Evolutionary conservation across 2,888 invertebrate genomes (phyloP), one percentile per base, ranked within the genome.

Genomic region (Synanthedon vespiformis): DNA sequence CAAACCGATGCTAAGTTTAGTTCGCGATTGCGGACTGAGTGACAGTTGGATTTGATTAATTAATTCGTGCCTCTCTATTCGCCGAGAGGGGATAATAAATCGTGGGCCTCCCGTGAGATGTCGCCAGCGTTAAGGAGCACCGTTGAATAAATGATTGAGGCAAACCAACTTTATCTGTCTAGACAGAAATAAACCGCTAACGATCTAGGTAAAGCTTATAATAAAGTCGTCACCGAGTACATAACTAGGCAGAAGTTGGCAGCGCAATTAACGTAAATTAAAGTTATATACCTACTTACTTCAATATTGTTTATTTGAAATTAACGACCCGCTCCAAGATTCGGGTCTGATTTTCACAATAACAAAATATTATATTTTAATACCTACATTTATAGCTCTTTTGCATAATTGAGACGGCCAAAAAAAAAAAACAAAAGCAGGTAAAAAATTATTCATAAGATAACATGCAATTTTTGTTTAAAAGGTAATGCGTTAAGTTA

Each of bases 1-100:
- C 61, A 62, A 63, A 67, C 60, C 58, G 47, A 59, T 62, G 73
- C 79, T 78, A 80, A 75, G 63, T 82, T 77, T 78, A 79, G 74
- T 62, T 63, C 58, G 60, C 62, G 82, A 84, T 84, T 80, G 80
- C 83, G 72, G 71, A 68, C 73, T 82, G 82, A 84, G 64, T 80
- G 85, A 83, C 85, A 79, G 84, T 74, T 71, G 75, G 77, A 65
- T 79, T 84, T 85, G 85, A 86, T 86, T 86, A 86, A 87, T 87
- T 86, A 85, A 85, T 85, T 77, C 67, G 72, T 70, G 67, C 72
- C 70, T 62, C 73, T 74, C 76, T 78, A 75, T 77, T 71, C 74
- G 70, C 72, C 62, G 68, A 70, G 76, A 65, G 68, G 72, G 68
- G 70, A 83, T 82, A 80, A 86, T 86, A 81, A 86, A 87, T 87